Evolutionary conservation across 1,140 invertebrate genomes (phyloP).

Genomic region (Tetraneura akinire): DNA sequence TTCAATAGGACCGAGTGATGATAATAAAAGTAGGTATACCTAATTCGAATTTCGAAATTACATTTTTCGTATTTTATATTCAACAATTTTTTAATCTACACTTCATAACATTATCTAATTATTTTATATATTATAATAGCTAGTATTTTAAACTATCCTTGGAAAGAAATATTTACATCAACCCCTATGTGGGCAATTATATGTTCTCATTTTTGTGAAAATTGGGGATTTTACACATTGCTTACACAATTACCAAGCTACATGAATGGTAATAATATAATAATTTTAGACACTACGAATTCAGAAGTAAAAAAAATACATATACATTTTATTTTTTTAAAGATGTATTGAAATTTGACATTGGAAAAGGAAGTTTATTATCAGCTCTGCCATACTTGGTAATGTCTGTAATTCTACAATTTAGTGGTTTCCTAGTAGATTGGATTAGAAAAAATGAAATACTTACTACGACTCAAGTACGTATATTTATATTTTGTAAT

Average conservation of each 20-base stretch:
- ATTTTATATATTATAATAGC: constrained; percentile 5
- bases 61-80: too few species aligned
- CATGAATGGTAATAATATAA: constrained; percentile 70
- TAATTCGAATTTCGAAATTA: background rate
- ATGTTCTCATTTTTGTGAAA: constrained; percentile 88
- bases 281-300: background rate
- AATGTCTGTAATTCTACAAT: constrained; percentile 78
- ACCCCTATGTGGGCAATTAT: constrained; percentile 88
- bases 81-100: background rate
- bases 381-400: constrained; percentile 83
- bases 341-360: constrained; percentile 73
- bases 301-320: background rate
- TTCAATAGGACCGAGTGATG: constrained; percentile 56
- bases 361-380: constrained; percentile 76
- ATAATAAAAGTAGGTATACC: constrained; percentile 12
- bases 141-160: constrained; percentile 62
- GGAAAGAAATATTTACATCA: constrained; percentile 79
- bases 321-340: constrained; percentile 53
- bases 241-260: constrained; percentile 88
- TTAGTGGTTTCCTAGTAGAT: constrained; percentile 80
- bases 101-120: background rate
- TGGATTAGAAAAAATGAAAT: constrained; percentile 67
- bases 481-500: background rate
- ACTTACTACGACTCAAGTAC: constrained; percentile 69
- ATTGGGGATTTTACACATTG: constrained; percentile 94